Percentiles rank a stretch among this genome's conserved stretches.
Evolutionary conservation across 2,888 invertebrate genomes (phyloP).

Genomic region (Pyrgus malvae): DNA sequence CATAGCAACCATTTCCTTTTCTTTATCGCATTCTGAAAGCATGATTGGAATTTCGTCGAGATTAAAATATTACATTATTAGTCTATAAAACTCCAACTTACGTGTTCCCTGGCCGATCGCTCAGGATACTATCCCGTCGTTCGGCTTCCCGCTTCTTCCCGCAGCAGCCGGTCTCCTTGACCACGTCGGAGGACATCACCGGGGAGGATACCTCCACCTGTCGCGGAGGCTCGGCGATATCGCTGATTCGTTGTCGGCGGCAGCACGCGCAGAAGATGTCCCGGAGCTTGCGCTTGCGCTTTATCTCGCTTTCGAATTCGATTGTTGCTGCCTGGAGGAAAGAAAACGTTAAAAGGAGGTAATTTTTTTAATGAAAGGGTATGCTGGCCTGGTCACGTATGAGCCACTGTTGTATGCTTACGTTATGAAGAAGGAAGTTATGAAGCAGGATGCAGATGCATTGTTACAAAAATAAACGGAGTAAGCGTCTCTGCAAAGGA

Average conservation of each 20-base stretch:
- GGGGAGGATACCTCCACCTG: conserved; percentile 47
- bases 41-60: too few relatives aligned
- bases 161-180: conserved; percentile 62
- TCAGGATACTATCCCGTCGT: conserved; percentile 79
- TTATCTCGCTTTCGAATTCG: conserved; percentile 70
- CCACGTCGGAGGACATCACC: conserved; percentile 41
- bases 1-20: too few relatives aligned
- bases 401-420: too few relatives aligned
- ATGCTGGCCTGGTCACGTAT: too few relatives aligned
- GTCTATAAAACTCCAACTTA: conserved; percentile 41
- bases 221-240: conserved; percentile 43
- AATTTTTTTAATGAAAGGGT: too few relatives aligned
- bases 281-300: conserved; percentile 71
- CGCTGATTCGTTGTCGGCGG: conserved; percentile 53
- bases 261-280: conserved; percentile 69
- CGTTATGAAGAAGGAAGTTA: too few relatives aligned
- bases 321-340: conserved; percentile 54
- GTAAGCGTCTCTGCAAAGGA: too few relatives aligned
- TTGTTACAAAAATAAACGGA: too few relatives aligned
- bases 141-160: conserved; percentile 69
- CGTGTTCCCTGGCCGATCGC: conserved; percentile 68
- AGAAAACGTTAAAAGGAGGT: too few relatives aligned
- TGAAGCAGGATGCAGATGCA: too few relatives aligned
- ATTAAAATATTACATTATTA: too few relatives aligned
- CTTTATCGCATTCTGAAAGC: too few relatives aligned